Evolutionary conservation across 1,140 invertebrate genomes (phyloP).

Genomic region (Heliconius himera): DNA sequence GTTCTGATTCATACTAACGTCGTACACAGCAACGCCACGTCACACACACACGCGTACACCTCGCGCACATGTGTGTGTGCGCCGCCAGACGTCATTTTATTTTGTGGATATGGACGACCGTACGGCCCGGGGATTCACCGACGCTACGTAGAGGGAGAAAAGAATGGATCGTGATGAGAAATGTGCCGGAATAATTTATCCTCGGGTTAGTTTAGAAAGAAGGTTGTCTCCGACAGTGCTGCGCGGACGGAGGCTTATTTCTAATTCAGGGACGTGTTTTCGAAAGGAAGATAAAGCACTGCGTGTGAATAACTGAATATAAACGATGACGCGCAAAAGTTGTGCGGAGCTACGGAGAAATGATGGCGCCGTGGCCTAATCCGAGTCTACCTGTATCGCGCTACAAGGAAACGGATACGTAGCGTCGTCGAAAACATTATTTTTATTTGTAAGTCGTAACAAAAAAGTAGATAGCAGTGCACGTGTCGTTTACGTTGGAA

Average conservation of each 20-base stretch:
- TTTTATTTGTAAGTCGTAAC: slow-evolving; percentile 64
- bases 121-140: slow-evolving; percentile 65
- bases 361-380: slow-evolving; percentile 48
- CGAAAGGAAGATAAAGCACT: slow-evolving; percentile 67
- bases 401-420: slow-evolving; percentile 50
- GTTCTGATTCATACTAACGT: slow-evolving; percentile 73
- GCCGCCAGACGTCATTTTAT: slow-evolving; percentile 67
- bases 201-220: slow-evolving; percentile 71
- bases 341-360: slow-evolving; percentile 43
- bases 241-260: slow-evolving; percentile 69
- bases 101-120: slow-evolving; percentile 67
- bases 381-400: slow-evolving; percentile 50
- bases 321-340: slow-evolving; percentile 63
- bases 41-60: slow-evolving; percentile 14
- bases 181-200: slow-evolving; percentile 78
- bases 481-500: slow-evolving; percentile 70
- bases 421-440: slow-evolving; percentile 59
- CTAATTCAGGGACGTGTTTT: slow-evolving; percentile 72
- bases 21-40: slow-evolving; percentile 49
- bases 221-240: slow-evolving; percentile 62
- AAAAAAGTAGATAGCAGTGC: slow-evolving; percentile 67
- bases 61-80: slow-evolving; percentile 46
- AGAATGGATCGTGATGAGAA: slow-evolving; percentile 77
- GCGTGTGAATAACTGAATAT: slow-evolving; percentile 73
- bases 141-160: slow-evolving; percentile 68